Conservation (phyloP, 1,140 invertebrate genomes). For the Lucilia sericata region DNA sequence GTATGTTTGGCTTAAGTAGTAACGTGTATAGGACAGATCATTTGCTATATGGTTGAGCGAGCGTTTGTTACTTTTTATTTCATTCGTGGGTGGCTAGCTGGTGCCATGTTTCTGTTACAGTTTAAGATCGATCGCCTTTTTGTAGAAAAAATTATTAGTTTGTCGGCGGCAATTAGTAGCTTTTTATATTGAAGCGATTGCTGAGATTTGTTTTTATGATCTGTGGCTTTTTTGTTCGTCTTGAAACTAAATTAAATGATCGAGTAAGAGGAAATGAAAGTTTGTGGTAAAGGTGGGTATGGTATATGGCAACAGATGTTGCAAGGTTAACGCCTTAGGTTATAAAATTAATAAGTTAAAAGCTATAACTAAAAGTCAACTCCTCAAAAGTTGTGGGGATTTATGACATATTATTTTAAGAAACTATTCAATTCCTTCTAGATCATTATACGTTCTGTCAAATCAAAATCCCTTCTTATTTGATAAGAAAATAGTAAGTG, state of each 20-base stretch:
- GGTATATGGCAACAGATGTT: background rate
- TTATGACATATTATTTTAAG: no score
- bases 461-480: no score
- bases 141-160: constrained; percentile 1
- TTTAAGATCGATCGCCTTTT: background rate
- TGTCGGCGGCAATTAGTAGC: constrained; percentile 15
- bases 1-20: background rate
- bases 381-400: no score
- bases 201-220: background rate
- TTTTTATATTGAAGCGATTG: background rate
- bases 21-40: background rate
- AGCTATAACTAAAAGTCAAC: no score
- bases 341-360: no score
- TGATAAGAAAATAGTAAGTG: no score
- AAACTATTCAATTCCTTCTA: no score
- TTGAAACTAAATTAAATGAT: background rate
- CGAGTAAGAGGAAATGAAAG: background rate
- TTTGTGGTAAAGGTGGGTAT: background rate
- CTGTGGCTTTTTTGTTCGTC: background rate
- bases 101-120: background rate
- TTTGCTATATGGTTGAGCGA: no score
- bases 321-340: background rate
- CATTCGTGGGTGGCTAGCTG: background rate
- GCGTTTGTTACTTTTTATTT: background rate
- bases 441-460: no score